These are phyloP conservation scores for Pseudachorutes palmiensis DNA, from an alignment of 1,140 invertebrate genomes.

Conservation along the genomic window DNA sequence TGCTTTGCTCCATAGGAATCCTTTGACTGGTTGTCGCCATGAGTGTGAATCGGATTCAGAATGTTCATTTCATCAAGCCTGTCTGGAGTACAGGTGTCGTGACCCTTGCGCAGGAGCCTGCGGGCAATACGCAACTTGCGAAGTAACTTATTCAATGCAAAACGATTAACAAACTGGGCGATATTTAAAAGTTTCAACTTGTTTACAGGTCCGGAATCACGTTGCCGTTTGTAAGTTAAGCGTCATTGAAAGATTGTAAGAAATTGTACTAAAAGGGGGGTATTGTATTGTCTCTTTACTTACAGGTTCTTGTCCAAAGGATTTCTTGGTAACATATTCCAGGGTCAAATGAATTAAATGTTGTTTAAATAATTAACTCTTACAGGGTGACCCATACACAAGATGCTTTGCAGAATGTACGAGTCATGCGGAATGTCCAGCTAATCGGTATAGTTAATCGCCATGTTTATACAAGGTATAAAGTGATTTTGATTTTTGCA, in stretches of 20 bases:
- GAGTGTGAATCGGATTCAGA: conserved; percentile 33
- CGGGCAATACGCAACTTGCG: conserved; percentile 40
- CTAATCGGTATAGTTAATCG: conserved; percentile 35
- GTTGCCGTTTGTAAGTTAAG: conserved; percentile 23
- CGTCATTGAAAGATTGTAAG: neutral
- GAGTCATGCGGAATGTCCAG: conserved; percentile 42
- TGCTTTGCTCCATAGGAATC: conserved; percentile 9
- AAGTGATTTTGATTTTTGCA: neutral
- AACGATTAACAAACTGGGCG: neutral
- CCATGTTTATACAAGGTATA: no score
- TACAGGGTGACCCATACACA: conserved; percentile 41
- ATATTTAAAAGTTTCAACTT: neutral
- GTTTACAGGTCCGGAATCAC: conserved; percentile 28
- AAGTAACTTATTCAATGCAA: conserved; percentile 23
- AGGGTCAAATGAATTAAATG: neutral
- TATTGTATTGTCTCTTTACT: neutral
- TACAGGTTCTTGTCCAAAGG: conserved; percentile 26
- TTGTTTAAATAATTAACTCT: neutral
- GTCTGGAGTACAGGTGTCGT: conserved; percentile 41
- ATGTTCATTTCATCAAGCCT: conserved; percentile 39
- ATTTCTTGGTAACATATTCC: conserved; percentile 33
- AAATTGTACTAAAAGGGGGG: neutral
- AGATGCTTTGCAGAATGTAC: conserved; percentile 42
- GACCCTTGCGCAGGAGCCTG: conserved; percentile 41
- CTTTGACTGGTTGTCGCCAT: conserved; percentile 26